phyloP scores from a whole-genome alignment of 2,113 vertebrate species.

The Daubentonia madagascariensis region DNA sequence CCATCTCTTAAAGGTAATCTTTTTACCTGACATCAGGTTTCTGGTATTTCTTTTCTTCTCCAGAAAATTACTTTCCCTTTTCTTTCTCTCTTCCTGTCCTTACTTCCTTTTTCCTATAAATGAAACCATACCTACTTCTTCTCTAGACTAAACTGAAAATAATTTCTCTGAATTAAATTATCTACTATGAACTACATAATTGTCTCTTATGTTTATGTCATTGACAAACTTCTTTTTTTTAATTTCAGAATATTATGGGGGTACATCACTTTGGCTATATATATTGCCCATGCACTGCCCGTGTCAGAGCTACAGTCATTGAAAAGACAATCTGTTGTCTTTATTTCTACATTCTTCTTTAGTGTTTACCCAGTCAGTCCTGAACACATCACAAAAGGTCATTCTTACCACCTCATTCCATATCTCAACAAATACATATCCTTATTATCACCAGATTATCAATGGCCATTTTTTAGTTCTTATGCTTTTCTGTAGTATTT shows the following conservation, averaged over 20 bases:
- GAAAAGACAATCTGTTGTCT: neutral
- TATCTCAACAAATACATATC: neutral
- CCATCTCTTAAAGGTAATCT: neutral
- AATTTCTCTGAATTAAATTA: neutral
- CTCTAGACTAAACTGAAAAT: neutral
- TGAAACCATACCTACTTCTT: neutral
- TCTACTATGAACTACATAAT: neutral
- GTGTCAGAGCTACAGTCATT: too few species aligned
- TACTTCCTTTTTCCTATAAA: neutral
- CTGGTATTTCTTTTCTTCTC: neutral
- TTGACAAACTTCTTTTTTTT: neutral
- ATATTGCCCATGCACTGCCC: too few species aligned
- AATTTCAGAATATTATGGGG: too few species aligned
- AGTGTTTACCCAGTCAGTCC: neutral
- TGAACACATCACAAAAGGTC: neutral
- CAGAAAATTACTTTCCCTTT: neutral
- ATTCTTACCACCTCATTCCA: neutral
- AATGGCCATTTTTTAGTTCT: neutral
- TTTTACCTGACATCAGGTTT: neutral
- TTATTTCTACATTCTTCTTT: neutral
- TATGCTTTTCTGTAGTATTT: neutral
- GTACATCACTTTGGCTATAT: too few species aligned
- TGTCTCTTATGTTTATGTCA: neutral
- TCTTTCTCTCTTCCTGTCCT: neutral
- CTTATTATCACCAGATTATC: neutral